Evolutionary conservation across 2,113 vertebrate genomes (phyloP).

Genomic region (Psammodynastes pulverulentus): DNA sequence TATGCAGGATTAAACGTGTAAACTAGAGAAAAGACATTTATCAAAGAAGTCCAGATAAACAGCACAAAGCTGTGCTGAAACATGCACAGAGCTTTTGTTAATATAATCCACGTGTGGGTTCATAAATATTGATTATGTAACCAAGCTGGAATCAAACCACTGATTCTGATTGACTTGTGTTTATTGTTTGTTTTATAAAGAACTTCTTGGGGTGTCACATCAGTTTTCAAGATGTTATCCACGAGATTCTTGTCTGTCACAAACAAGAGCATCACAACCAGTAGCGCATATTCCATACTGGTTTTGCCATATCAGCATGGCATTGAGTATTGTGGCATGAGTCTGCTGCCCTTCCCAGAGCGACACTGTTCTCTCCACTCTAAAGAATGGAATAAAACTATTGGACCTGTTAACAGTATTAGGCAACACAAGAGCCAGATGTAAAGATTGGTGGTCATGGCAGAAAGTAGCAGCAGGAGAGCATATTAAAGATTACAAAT

Average conservation of each 20-base stretch:
- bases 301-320: neutral
- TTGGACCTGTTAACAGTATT: neutral
- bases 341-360: neutral
- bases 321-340: neutral
- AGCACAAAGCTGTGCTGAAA: neutral
- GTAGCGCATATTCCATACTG: neutral
- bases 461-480: neutral
- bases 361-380: neutral
- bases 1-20: neutral
- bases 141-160: neutral
- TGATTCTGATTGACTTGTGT: slow-evolving; percentile 14
- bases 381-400: neutral
- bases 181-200: neutral
- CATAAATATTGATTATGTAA: neutral
- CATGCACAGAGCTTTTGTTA: neutral
- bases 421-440: neutral
- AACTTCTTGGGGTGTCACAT: neutral
- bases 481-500: neutral
- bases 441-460: neutral
- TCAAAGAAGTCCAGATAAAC: neutral
- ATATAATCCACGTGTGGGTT: neutral
- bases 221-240: neutral
- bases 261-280: neutral
- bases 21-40: neutral
- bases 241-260: neutral